These are phyloP conservation scores for Tetrax tetrax DNA, from an alignment of 2,113 vertebrate genomes.

Conservation along the genomic window DNA sequence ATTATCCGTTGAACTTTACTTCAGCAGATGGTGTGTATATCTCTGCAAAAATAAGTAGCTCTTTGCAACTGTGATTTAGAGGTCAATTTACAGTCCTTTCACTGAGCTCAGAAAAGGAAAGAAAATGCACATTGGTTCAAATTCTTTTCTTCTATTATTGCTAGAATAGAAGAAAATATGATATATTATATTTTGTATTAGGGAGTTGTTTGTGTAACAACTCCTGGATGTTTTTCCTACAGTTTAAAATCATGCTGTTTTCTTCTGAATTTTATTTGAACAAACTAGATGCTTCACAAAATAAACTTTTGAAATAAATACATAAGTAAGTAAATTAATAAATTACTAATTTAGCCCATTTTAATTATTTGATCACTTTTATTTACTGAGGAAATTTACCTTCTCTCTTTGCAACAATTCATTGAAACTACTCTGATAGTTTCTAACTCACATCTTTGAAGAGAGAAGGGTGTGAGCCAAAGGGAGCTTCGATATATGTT, in stretches of 20 bases:
- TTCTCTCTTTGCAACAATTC: neutral
- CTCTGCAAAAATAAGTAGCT: neutral
- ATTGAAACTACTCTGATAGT: neutral
- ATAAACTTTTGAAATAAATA: neutral
- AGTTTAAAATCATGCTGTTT: neutral
- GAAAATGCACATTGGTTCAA: neutral
- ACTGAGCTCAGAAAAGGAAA: neutral
- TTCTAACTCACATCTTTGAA: neutral
- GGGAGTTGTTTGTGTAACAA: neutral
- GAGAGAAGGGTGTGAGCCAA: neutral
- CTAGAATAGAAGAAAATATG: neutral
- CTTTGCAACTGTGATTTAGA: neutral
- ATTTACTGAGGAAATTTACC: neutral
- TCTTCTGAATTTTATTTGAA: neutral
- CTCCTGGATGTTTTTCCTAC: neutral
- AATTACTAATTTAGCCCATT: neutral
- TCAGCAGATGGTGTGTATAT: neutral
- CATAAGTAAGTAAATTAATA: neutral
- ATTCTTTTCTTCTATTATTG: neutral
- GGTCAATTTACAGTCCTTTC: neutral
- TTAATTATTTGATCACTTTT: neutral
- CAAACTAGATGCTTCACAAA: neutral
- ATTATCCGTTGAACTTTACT: neutral
- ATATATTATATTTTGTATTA: neutral
- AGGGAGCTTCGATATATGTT: neutral